Evolutionary conservation across 2,797 vertebrate genomes (phyloP), one percentile per base, ranked within the genome.

Genomic region (Dipus sagitta): DNA sequence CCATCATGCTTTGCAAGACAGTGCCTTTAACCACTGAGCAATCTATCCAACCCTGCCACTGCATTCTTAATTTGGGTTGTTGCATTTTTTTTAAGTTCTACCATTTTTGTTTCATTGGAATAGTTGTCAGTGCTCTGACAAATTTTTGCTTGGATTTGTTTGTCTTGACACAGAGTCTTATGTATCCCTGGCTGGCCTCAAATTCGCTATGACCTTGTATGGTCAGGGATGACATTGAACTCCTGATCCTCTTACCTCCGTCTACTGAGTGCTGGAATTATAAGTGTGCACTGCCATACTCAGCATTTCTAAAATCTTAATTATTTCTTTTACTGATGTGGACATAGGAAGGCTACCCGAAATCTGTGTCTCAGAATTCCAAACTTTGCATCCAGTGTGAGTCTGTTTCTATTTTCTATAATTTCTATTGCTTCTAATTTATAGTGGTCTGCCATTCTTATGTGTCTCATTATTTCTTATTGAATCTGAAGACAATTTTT

Each of bases 401-500:
- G 42, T 78, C 74, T 90, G 47, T 89, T 85, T 90, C 58, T 54
- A 47, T 88, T 93, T 95, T 85, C 75, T 89, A 17, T 76, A 42
- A 86, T 89, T 96, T 95, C 87, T 85, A 14, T 12, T 34, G 7
- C 15, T 65, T 87, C 88, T 88, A 47, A 77, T 67, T 72, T 86
- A 89, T n/a, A 42, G 7, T 21, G 38, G 26, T 92, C 34, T 89
- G 93, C 88, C 21, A 58, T 86, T 92, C 75, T 87, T 68, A 42
- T 58, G 23, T 79, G 21, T 91, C 28, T 90, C 86, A 64, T 94
- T 94, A 76, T 76, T 80, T 94, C 64, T 83, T 5, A n/a, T 52
- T 88, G 85, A 89, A 74, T 89, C 54, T 47, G 86, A 52, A 91
- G 82, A 78, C 85, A 65, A 96, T 72, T 85, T 76, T 65, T 74